Evolutionary conservation across 2,797 vertebrate genomes (phyloP), one percentile per base, ranked within the genome.

Genomic region (Xiphophorus birchmanni): DNA sequence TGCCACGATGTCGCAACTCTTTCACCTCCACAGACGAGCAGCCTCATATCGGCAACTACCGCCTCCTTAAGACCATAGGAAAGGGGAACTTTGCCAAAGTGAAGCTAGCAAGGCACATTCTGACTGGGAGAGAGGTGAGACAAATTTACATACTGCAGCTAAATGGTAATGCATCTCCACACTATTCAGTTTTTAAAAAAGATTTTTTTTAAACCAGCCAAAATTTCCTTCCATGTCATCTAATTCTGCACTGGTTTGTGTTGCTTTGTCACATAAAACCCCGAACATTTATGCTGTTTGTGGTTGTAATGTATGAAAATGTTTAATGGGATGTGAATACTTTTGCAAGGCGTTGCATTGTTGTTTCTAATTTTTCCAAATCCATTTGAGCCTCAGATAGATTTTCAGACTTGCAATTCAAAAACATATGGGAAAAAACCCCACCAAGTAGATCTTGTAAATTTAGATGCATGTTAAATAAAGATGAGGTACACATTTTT

Each of bases 21-120:
- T 96, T 98, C 82, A 97, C 97, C 0, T 97, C 97, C 75, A 96
- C 97, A 1, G 98, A 99, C 44, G 98, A 99, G 79, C 98, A 98
- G 79, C 97, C 98, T 77, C 98, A 99, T 85, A 96, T 99, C 84
- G 98, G 97, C 88, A 99, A 98, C 90, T 99, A 99, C 63, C 97
- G 97, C 79, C 96, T 99, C 84, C 96, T 99, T 76, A 99, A 99
- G 93, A 99, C 97, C 82, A 98, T 99, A 89, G 98, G 98, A 86
- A 99, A 99, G 93, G 98, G 98, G 83, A 99, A 98, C 91, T 99
- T 99, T 81, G 97, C 97, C 92, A 99, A 99, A 93, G 98, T 99
- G 82, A 99, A 99, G 84, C 92, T 99, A 93, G 98, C 98, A 26
- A 95, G 97, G 80, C 98, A 99, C 76, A 96, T 98, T 77, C 96